A percentile compares a stretch with the other conserved stretches of the same genome.
Conservation (phyloP, 2,888 invertebrate species). For the Myathropa florea region DNA sequence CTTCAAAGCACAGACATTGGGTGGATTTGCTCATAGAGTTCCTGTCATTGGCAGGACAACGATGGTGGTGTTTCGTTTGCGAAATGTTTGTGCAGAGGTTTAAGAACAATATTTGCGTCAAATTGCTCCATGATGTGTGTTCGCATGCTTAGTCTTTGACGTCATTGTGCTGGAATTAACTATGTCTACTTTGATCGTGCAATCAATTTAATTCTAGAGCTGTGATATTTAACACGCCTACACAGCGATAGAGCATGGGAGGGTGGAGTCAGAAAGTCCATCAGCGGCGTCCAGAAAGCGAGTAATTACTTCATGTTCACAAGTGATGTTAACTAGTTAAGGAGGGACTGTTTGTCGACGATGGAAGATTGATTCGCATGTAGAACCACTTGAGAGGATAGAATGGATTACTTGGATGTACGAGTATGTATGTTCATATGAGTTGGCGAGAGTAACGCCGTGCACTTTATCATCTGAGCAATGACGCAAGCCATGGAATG, state of each 20-base stretch:
- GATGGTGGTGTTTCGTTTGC: not conserved
- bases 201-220: not conserved
- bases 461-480: not conserved
- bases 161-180: not conserved
- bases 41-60: conserved; percentile 13
- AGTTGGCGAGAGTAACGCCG: not conserved
- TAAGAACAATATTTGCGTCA: not conserved
- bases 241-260: not conserved
- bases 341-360: not conserved
- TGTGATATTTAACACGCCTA: not conserved
- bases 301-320: not conserved
- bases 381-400: not conserved
- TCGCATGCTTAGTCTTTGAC: not conserved
- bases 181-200: not conserved
- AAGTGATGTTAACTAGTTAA: not conserved
- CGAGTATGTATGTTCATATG: not conserved
- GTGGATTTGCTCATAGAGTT: not conserved
- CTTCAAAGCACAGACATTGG: conserved; percentile 1
- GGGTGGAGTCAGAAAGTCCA: not conserved
- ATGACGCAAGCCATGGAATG: not conserved
- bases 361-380: not conserved
- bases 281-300: not conserved
- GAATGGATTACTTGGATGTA: not conserved
- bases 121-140: not conserved
- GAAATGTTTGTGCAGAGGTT: not conserved